These are phyloP conservation scores for Corydoras maculifer DNA, from an alignment of 2,113 vertebrate genomes.

Conservation along the genomic window DNA sequence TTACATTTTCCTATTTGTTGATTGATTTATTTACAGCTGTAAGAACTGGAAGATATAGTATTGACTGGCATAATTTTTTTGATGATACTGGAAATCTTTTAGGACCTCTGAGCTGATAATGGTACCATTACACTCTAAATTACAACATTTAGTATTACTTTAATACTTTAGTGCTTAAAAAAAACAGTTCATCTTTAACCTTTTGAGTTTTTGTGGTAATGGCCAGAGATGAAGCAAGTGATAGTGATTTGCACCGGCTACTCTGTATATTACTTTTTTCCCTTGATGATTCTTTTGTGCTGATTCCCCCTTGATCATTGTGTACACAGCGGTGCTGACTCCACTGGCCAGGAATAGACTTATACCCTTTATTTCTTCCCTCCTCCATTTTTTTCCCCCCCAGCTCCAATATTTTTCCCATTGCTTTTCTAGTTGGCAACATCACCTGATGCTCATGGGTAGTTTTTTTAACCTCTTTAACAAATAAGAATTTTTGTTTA, in stretches of 20 bases:
- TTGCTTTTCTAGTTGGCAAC: neutral
- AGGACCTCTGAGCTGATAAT: no score
- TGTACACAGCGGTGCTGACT: slow-evolving; percentile 15
- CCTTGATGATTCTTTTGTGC: slow-evolving; percentile 1
- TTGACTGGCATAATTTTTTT: no score
- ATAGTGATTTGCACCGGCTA: neutral
- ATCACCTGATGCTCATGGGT: no score
- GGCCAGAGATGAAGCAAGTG: neutral
- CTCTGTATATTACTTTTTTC: neutral
- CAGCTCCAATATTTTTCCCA: neutral
- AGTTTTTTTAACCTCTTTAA: no score
- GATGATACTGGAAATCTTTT: no score
- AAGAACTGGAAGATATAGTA: no score
- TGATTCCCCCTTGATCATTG: slow-evolving; percentile 2
- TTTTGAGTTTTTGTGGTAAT: slow-evolving; percentile 2
- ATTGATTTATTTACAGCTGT: no score
- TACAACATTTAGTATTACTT: neutral
- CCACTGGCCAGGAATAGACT: slow-evolving; percentile 3
- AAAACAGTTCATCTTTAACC: neutral
- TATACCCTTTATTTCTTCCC: no score
- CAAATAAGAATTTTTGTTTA: no score
- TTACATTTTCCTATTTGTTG: neutral
- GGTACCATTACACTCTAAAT: neutral
- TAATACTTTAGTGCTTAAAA: neutral
- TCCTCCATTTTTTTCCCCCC: neutral